These are phyloP conservation scores for Nomada hirtipes DNA, from an alignment of 2,888 invertebrate species.

Conservation along the genomic window DNA sequence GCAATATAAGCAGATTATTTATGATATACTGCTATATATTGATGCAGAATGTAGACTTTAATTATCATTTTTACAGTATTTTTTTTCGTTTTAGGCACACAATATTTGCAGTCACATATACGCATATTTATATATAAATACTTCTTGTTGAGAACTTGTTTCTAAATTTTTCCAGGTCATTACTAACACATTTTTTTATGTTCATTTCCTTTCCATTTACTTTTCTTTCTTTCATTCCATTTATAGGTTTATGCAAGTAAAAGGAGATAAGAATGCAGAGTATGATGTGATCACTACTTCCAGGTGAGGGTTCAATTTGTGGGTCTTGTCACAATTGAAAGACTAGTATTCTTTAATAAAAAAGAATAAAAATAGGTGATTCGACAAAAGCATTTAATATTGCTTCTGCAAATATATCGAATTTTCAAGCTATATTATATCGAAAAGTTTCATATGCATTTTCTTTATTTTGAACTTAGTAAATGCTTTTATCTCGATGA, in stretches of 20 bases:
- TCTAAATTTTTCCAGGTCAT: constrained; percentile 35
- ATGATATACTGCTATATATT: neutral
- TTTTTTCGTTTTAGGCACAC: constrained; percentile 1
- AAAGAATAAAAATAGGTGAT: neutral
- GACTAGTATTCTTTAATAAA: neutral
- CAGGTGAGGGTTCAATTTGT: constrained; percentile 80
- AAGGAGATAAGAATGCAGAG: constrained; percentile 82
- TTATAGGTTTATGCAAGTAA: constrained; percentile 82
- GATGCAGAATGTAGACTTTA: neutral
- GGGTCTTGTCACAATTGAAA: constrained; percentile 48
- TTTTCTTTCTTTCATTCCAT: constrained; percentile 80
- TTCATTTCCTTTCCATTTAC: constrained; percentile 70
- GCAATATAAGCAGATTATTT: constrained; percentile 39
- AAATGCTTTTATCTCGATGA: neutral
- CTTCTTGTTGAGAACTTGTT: constrained; percentile 12
- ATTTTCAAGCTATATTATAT: constrained; percentile 1
- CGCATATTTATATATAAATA: neutral
- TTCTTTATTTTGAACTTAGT: neutral
- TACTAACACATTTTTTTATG: constrained; percentile 50
- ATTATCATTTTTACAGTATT: neutral
- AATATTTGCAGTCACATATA: neutral
- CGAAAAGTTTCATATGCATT: constrained; percentile 18
- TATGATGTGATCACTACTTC: constrained; percentile 83
- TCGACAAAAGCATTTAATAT: constrained; percentile 38
- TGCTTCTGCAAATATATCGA: constrained; percentile 53